These are phyloP conservation scores for Stercorarius parasiticus DNA, from an alignment of 2,113 vertebrate genomes.

Conservation along the genomic window DNA sequence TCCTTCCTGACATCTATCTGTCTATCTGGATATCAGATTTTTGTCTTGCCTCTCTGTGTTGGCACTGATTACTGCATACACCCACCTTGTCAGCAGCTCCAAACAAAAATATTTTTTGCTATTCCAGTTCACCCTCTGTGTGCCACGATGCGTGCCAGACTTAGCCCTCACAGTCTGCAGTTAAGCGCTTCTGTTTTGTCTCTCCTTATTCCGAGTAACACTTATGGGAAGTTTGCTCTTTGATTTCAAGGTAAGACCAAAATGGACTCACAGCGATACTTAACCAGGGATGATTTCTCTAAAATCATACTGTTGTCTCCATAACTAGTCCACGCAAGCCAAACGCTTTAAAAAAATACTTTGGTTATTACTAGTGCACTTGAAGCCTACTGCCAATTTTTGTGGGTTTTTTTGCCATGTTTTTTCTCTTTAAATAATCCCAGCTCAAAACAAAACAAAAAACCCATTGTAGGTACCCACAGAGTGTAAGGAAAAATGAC, in stretches of 20 bases:
- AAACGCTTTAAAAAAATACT: neutral
- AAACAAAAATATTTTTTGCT: slow-evolving; percentile 21
- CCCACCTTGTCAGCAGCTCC: neutral
- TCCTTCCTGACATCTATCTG: neutral
- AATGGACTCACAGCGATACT: neutral
- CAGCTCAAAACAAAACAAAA: neutral
- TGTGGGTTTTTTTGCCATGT: neutral
- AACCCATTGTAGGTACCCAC: neutral
- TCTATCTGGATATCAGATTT: neutral
- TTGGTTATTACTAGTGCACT: neutral
- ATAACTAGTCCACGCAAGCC: neutral
- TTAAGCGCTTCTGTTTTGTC: neutral
- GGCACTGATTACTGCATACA: neutral
- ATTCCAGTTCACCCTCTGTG: neutral
- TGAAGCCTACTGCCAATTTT: neutral
- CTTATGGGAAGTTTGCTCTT: neutral
- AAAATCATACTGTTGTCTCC: neutral
- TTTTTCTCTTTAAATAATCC: neutral
- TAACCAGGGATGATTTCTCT: neutral
- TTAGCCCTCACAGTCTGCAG: neutral
- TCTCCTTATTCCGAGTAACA: slow-evolving; percentile 2
- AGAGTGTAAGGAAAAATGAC: neutral
- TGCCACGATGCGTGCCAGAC: neutral
- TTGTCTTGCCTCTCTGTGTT: neutral
- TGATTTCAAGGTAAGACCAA: neutral